Evolutionary conservation across 2,888 invertebrate genomes (phyloP).

Genomic region (Himalopsyche tibetana): DNA sequence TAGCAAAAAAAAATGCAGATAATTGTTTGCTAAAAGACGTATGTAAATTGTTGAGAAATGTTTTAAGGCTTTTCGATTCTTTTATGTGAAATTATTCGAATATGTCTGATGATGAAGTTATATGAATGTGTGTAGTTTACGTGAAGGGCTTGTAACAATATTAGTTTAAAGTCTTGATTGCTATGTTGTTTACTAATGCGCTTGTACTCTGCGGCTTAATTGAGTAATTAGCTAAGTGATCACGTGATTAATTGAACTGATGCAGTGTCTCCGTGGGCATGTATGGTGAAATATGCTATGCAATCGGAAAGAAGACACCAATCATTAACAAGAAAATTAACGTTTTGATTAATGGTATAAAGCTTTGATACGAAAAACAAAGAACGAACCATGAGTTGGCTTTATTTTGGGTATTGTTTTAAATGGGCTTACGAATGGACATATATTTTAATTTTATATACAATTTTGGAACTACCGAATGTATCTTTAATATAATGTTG

Average conservation of each 20-base stretch:
- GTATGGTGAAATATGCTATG: not conserved
- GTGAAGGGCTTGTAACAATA: not conserved
- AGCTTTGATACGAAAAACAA: not conserved
- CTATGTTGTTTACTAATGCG: slow-evolving; percentile 22
- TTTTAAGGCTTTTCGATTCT: too few species aligned
- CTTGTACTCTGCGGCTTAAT: slow-evolving; percentile 14
- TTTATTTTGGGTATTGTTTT: too few species aligned
- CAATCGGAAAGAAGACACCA: not conserved
- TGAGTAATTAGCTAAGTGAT: slow-evolving; percentile 49
- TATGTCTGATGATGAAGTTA: too few species aligned
- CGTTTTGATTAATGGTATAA: not conserved
- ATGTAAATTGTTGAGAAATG: too few species aligned
- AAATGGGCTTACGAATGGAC: too few species aligned
- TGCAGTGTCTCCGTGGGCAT: slow-evolving; percentile 33
- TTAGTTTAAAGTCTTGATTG: not conserved
- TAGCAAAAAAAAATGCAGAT: too few species aligned
- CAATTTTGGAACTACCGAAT: too few species aligned
- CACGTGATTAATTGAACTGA: slow-evolving; percentile 37
- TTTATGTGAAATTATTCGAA: too few species aligned
- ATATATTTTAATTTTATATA: too few species aligned
- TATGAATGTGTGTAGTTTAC: not conserved
- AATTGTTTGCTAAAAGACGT: too few species aligned
- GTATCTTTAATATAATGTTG: too few species aligned
- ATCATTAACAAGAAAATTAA: not conserved
- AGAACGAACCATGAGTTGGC: too few species aligned